Conservation (phyloP, 2,888 invertebrate genomes). For the Scaptodrosophila latifasciaeformis region DNA sequence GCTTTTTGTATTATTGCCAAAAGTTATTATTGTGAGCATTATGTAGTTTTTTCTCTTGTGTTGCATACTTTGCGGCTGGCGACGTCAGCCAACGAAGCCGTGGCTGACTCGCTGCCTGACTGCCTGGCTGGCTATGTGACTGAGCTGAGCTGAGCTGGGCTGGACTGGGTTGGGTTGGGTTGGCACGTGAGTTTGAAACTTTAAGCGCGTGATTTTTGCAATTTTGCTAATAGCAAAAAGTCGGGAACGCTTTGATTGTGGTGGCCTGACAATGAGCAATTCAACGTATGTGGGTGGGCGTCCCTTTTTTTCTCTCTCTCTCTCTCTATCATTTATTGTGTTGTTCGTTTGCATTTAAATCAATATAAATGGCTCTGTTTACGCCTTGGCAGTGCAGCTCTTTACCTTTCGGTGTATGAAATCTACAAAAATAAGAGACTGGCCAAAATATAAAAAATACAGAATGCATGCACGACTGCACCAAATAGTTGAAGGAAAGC, state of each 20-base stretch:
- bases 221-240: slow-evolving; percentile 54
- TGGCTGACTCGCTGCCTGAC: too few species aligned
- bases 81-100: background rate
- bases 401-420: slow-evolving; percentile 49
- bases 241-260: slow-evolving; percentile 47
- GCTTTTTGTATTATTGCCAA: slow-evolving; percentile 62
- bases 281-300: background rate
- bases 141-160: background rate
- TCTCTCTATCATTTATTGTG: too few species aligned
- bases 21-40: slow-evolving; percentile 56
- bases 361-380: slow-evolving; percentile 58
- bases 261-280: slow-evolving; percentile 53
- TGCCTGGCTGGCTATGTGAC: background rate
- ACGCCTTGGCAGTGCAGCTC: slow-evolving; percentile 32
- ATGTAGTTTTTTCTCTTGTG: slow-evolving; percentile 35
- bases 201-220: slow-evolving; percentile 54
- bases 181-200: slow-evolving; percentile 17
- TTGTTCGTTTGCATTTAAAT: slow-evolving; percentile 43
- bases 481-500: slow-evolving; percentile 11
- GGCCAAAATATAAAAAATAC: background rate
- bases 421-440: too few species aligned
- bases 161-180: background rate
- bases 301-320: background rate
- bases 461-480: slow-evolving; percentile 23
- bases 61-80: slow-evolving; percentile 49